These are phyloP conservation scores for Zygaena filipendulae DNA, from an alignment of 2,888 invertebrate species.

Conservation along the genomic window DNA sequence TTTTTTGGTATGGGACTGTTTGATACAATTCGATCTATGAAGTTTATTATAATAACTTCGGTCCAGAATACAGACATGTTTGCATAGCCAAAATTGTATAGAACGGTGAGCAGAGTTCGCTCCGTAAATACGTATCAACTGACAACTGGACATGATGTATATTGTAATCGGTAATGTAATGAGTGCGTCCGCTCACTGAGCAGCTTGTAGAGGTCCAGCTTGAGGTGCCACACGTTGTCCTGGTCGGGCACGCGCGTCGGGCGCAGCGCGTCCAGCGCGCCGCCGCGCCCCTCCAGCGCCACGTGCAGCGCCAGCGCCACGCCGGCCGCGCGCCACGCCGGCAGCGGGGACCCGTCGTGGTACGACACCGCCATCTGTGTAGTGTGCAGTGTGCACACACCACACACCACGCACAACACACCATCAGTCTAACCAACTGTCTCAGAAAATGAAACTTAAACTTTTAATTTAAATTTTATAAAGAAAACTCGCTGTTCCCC, in stretches of 20 bases:
- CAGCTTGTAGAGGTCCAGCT: constrained; percentile 75
- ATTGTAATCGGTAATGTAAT: no score
- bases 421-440: neutral
- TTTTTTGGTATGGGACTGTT: no score
- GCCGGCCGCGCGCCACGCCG: constrained; percentile 69
- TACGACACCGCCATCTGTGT: constrained; percentile 89
- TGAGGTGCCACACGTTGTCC: constrained; percentile 85
- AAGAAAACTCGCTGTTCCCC: no score
- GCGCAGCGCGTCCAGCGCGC: constrained; percentile 68
- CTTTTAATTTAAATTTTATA: no score
- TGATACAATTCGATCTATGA: no score
- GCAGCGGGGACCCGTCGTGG: constrained; percentile 88
- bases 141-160: no score
- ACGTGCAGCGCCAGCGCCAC: constrained; percentile 76
- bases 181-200: constrained; percentile 67
- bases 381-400: neutral
- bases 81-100: no score
- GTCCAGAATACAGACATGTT: no score
- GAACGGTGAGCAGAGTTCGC: no score
- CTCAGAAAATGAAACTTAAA: constrained; percentile 1
- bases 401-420: neutral
- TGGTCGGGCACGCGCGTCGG: constrained; percentile 74
- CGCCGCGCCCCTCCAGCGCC: constrained; percentile 69
- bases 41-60: no score
- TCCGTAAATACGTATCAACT: no score